Base-by-base conservation (phyloP, 2,797 vertebrate genomes). In the Catostomus latipinnis region DNA sequence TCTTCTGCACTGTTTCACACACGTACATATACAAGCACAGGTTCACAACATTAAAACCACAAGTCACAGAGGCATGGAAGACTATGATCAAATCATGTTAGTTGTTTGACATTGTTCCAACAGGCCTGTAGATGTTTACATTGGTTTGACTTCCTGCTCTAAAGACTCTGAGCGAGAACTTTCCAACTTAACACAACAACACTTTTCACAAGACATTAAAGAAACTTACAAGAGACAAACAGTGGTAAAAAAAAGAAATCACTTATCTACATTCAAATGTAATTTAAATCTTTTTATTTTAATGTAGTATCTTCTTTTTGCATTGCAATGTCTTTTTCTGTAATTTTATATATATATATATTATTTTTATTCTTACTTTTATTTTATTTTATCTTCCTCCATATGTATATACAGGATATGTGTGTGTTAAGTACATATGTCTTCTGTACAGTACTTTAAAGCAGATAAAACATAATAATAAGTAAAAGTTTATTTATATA, bases 71-170 rank as follows among this genome's bases (percentile, higher is more conserved):
- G 46, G 1, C 9, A 65, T 46, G 62, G 62, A 65, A 60, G 46
- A 69, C 57, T 52, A 43, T 69, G 16, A 68, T 8, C 65, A 43
- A 43, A 60, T 69, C 46, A 14, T 34, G 50, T 60, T 60, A 18
- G 50, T 54, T 11, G 53, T 43, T 53, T 54, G 71, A 74, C 2
- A 6, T 74, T 78, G 74, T 73, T 54, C 76, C 65, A 52, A 52
- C 22, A 76, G 16, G 43, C 22, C 14, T 66, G 34, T 48, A 8
- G 14, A 6, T 43, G 16, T 71, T 45, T 66, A 61, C 61, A 60
- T 53, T 68, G 46, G 14, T 67, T 76, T 71, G 43, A 80, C 43
- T 83, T 80, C 72, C 67, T 43, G 53, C 7, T 6, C 12, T 61
- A 18, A 58, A 0, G 65, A 56, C 75, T 71, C 10, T 68, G 48